These are phyloP conservation scores for Caranx ignobilis DNA, from an alignment of 2,113 vertebrate genomes.

Conservation along the genomic window DNA sequence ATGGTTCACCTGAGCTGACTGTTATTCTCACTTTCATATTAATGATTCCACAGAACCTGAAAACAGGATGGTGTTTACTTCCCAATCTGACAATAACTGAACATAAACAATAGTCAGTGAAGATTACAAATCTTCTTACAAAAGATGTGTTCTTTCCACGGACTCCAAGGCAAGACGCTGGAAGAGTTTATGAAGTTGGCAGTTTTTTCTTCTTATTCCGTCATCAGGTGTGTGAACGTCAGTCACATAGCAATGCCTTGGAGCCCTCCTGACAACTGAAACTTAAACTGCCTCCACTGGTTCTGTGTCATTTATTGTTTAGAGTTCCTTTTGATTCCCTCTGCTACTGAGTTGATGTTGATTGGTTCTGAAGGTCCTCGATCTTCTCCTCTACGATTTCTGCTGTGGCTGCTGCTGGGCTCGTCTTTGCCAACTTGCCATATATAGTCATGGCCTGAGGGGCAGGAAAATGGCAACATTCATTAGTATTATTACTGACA, in stretches of 20 bases:
- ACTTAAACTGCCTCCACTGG: conserved; percentile 14
- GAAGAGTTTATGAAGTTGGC: conserved; percentile 9
- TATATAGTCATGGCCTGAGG: conserved; percentile 84
- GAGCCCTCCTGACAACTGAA: not conserved
- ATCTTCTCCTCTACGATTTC: conserved; percentile 5
- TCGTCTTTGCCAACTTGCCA: conserved; percentile 68
- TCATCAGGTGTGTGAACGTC: not conserved
- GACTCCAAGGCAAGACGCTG: conserved; percentile 1
- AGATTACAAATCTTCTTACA: conserved; percentile 19
- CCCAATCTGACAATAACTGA: conserved; percentile 16
- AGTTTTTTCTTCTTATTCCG: conserved; percentile 16
- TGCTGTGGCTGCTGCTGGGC: not conserved
- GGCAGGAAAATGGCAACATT: not conserved
- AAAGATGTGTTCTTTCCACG: conserved; percentile 14
- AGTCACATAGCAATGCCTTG: not conserved
- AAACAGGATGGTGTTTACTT: conserved; percentile 1
- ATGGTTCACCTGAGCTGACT: not conserved
- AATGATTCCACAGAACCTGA: conserved; percentile 13
- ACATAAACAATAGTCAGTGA: conserved; percentile 18
- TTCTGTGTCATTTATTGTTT: conserved; percentile 19
- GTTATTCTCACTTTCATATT: not conserved
- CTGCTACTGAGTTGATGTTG: conserved; percentile 25
- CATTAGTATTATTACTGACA: not conserved
- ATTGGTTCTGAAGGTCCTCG: conserved; percentile 4
- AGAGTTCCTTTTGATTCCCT: conserved; percentile 39